Base-by-base conservation (phyloP, 1,140 invertebrate genomes). In the Drosophila bocqueti region DNA sequence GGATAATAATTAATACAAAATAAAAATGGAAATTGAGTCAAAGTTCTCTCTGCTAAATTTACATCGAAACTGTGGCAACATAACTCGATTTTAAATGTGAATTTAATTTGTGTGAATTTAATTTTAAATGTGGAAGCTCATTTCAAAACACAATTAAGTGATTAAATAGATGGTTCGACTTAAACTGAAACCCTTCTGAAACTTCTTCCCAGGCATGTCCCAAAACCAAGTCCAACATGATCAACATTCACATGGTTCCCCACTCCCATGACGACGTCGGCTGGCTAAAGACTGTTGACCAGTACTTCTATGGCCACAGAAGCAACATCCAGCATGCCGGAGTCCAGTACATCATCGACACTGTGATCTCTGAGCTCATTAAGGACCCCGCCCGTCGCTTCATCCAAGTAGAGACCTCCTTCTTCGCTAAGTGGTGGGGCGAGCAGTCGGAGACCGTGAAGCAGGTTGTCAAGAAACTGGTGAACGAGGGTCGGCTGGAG, bases 381-480 rank as follows among this genome's bases (percentile, higher is more conserved):
- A 95, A 96, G 75, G 95, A 98, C 93, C 95, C 96, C 0, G 92
- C 94, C 2, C 94, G 96, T 93, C 95, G 94, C 79, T 96, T 97
- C 69, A 96, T 97, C 21, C 96, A 96, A 76, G 96, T 96, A 4
- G 96, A 97, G 81, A 96, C 97, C 1, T 97, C 97, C 2, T 99
- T 97, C 94, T 97, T 99, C 78, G 97, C 96, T 94, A 96, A 97
- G 86, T 99, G 99, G 99, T 99, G 97, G 96, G 83, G 94, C 5
- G 94, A 96, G 31, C 97, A 98, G 86, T 85, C 94, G 24, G 95
- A 96, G 4, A 90, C 93, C 2, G 94, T 94, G 2, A 94, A 95
- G 61, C 86, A 95, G 24, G 81, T 94, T 10, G 95, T 96, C 2
- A 94, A 94, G 68, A 89, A 93, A 5, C 92, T 97, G 34, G 96